phyloP scores from a whole-genome alignment of 2,113 vertebrate genomes.

The Lycocorax pyrrhopterus region DNA sequence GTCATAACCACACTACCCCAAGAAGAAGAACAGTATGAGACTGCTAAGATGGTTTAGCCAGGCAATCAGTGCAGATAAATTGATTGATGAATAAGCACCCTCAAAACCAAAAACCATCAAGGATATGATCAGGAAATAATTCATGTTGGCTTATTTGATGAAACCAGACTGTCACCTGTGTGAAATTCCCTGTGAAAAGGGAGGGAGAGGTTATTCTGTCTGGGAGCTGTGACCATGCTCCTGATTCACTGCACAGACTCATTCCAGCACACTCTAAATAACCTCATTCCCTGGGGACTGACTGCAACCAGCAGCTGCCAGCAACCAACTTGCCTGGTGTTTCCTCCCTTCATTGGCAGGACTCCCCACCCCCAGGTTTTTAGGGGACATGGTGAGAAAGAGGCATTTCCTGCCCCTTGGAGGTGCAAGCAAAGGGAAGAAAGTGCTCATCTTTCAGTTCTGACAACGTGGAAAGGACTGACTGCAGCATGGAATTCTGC shows the following conservation, averaged over 20 bases:
- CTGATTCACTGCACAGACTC: neutral
- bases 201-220: neutral
- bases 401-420: neutral
- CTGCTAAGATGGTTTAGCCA: neutral
- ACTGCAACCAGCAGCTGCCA: neutral
- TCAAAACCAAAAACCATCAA: neutral
- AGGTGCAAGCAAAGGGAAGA: accelerated
- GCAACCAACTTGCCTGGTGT: neutral
- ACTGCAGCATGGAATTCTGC: neutral
- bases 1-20: neutral
- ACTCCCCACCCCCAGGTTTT: neutral
- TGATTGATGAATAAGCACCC: neutral
- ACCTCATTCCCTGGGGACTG: neutral
- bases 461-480: neutral
- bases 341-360: neutral
- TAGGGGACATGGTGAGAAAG: neutral
- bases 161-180: neutral
- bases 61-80: neutral
- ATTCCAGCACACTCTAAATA: neutral
- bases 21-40: neutral
- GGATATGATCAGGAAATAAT: neutral
- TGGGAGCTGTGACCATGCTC: neutral
- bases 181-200: neutral
- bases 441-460: neutral
- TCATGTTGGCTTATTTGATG: neutral